phyloP scores from a whole-genome alignment of 2,113 vertebrate species.

The Corapipo altera region DNA sequence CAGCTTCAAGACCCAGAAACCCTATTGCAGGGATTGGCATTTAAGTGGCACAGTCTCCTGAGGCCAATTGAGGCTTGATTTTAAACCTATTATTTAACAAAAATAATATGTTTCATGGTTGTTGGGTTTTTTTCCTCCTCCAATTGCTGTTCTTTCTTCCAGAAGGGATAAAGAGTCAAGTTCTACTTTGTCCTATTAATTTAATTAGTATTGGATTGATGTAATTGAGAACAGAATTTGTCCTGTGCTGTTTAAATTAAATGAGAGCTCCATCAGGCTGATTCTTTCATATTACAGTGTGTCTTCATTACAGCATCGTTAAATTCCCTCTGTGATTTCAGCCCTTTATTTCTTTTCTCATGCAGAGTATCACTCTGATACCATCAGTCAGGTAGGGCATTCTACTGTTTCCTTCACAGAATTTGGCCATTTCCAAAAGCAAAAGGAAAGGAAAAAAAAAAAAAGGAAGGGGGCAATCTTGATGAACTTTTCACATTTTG shows the following conservation, averaged over 20 bases:
- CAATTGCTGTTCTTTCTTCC: background rate
- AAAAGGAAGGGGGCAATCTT: accelerated
- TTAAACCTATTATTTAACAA: background rate
- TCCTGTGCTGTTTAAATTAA: slow-evolving; percentile 18
- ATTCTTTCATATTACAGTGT: slow-evolving; percentile 21
- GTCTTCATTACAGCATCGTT: slow-evolving; percentile 22
- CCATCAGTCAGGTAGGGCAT: background rate
- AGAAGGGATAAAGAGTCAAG: background rate
- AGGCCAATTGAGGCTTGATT: background rate
- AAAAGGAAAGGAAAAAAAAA: background rate
- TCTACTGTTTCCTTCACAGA: background rate
- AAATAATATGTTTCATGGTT: background rate
- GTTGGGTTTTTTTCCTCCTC: background rate
- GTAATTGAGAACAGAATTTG: slow-evolving; percentile 45
- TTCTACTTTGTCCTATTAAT: slow-evolving; percentile 37
- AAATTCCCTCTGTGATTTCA: slow-evolving; percentile 20
- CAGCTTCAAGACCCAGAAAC: background rate
- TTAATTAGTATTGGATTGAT: slow-evolving; percentile 31
- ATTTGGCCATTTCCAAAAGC: background rate
- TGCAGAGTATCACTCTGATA: background rate
- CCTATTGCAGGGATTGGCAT: background rate
- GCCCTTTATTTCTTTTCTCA: background rate
- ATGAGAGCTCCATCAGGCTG: slow-evolving; percentile 26
- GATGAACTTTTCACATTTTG: background rate
- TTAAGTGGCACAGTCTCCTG: background rate